Evolutionary conservation across 2,888 invertebrate species (phyloP).

Genomic region (Sarcophaga caerulescens): DNA sequence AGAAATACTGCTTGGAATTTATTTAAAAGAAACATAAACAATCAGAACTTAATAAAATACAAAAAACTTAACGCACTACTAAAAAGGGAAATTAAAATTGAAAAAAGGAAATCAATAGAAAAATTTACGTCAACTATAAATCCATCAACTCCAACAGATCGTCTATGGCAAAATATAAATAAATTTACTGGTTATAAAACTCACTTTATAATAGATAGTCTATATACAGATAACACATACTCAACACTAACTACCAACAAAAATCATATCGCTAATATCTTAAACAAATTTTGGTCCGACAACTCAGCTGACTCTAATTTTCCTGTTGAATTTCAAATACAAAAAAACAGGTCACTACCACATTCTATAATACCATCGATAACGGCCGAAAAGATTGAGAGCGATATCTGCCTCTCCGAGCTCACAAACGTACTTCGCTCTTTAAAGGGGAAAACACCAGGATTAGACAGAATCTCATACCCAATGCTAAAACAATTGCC

Average conservation of each 20-base stretch:
- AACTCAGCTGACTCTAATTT: slow-evolving; percentile 19
- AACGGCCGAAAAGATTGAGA: slow-evolving; percentile 6
- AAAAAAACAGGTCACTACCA: not conserved
- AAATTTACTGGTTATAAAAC: not conserved
- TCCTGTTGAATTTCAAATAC: slow-evolving; percentile 3
- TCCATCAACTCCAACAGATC: too few species aligned
- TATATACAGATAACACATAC: not conserved
- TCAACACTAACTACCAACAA: not conserved
- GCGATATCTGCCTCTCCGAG: slow-evolving; percentile 1
- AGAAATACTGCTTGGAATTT: not conserved
- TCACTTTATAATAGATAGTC: not conserved
- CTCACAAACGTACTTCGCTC: slow-evolving; percentile 7
- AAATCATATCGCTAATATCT: slow-evolving; percentile 22
- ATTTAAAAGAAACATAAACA: too few species aligned
- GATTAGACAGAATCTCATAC: slow-evolving; percentile 52
- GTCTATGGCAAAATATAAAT: not conserved
- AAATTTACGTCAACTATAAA: not conserved
- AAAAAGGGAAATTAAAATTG: too few species aligned
- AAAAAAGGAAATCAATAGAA: slow-evolving; percentile 4
- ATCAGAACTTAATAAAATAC: not conserved
- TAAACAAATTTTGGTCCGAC: slow-evolving; percentile 12
- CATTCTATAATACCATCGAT: not conserved
- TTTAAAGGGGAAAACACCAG: slow-evolving; percentile 49
- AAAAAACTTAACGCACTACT: too few species aligned
- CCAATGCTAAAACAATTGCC: slow-evolving; percentile 54